Base-by-base conservation (phyloP, 2,888 invertebrate species). In the Osmoderma eremita region DNA sequence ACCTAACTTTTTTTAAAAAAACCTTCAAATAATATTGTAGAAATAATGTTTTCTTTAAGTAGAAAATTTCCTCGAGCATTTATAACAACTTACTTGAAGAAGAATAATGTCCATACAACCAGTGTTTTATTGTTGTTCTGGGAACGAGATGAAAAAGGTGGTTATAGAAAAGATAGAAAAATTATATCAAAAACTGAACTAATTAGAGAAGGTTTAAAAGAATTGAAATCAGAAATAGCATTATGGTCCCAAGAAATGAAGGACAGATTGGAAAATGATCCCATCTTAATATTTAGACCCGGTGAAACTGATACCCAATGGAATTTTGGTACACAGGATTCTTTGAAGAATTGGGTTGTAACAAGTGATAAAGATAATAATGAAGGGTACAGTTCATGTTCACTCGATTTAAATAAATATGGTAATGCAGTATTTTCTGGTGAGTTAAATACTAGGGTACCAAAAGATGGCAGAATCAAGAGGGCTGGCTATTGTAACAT, bases 401-500 rank as follows among this genome's bases (percentile, higher is more conserved):
- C 83, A 5, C 83, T 97, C 13, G 84, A 87, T 15, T 81, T 91
- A 71, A 92, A 91, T 72, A 83, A 85, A 38, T 83, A 88, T 1
- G 92, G 91, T 0, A 88, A 89, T 67, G 93, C 87, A 0, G 77
- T 90, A 18, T 94, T 94, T 79, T 86, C 88, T 69, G 95, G 95
- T 0, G 82, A 85, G 67, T 81, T 94, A 8, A 88, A 87, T 76
- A 86, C 89, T 0, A 86, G 87, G 67, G 84, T 91, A 10, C 91
- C 94, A 0, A 91, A 91, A 78, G 95, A 96, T 84, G 97, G 97
- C 1, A 82, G 83, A 68, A 86, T 90, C 0, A 91, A 90, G 76
- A 85, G 86, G 63, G 86, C 94, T 13, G 97, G 97, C 0, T 97
- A 92, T 80, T 94, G 93, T 73, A 92, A 91, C 75, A 86, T 97